These are phyloP conservation scores for Xenopus laevis DNA, from an alignment of 2,113 vertebrate genomes.

Conservation along the genomic window DNA sequence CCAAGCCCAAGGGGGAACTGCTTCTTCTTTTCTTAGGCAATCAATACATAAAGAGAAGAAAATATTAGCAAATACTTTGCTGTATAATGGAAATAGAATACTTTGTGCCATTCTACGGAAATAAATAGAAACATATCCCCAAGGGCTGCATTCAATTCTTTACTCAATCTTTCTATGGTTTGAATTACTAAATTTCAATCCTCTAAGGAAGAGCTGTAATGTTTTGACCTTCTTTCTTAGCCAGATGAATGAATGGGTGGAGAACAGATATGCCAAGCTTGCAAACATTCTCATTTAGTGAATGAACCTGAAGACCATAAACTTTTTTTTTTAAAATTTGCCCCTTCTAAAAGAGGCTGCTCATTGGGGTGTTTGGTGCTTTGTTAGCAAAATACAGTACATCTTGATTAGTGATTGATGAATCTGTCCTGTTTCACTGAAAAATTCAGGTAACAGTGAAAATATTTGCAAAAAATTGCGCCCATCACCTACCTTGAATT, in stretches of 20 bases:
- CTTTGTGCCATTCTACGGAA: slow-evolving; percentile 65
- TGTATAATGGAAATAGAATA: slow-evolving; percentile 57
- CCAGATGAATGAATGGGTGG: slow-evolving; percentile 71
- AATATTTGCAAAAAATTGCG: no score
- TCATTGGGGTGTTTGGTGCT: no score
- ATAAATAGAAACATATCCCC: slow-evolving; percentile 67
- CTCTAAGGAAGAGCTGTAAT: slow-evolving; percentile 71
- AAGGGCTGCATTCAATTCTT: slow-evolving; percentile 77
- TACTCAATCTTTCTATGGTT: slow-evolving; percentile 76
- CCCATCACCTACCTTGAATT: no score
- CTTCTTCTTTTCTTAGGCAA: slow-evolving; percentile 49
- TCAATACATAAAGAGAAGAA: slow-evolving; percentile 43
- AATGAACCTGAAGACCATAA: no score
- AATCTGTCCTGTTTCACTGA: no score
- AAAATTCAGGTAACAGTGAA: no score
- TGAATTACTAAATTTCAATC: slow-evolving; percentile 77
- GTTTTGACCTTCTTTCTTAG: slow-evolving; percentile 75
- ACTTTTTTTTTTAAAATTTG: no score
- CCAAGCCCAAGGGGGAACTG: slow-evolving; percentile 40
- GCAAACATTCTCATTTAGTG: no score
- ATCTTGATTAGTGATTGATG: no score
- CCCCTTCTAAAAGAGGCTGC: no score
- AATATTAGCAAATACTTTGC: slow-evolving; percentile 59
- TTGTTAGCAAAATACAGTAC: no score
- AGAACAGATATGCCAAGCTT: slow-evolving; percentile 46